Conservation (phyloP, 2,888 invertebrate species). For the Drosophila mimica region DNA sequence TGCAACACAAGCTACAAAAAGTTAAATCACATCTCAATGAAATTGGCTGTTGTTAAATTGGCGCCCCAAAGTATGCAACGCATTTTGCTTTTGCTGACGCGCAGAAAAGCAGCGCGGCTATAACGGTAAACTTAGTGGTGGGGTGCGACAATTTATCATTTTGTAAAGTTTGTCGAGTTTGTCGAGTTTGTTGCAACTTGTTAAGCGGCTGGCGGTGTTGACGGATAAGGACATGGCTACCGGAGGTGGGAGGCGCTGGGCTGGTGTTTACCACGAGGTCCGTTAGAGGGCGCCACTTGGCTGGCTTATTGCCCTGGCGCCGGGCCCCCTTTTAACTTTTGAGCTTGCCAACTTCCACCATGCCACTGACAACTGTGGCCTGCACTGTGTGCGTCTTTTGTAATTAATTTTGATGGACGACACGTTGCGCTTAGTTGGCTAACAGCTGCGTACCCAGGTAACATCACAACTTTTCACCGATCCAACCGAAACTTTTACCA, state of each 20-base stretch:
- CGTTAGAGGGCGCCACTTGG: constrained; percentile 58
- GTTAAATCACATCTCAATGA: constrained; percentile 13
- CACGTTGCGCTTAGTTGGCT: constrained; percentile 74
- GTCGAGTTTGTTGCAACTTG: constrained; percentile 65
- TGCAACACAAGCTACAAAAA: background rate
- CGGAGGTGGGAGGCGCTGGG: background rate
- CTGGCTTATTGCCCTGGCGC: constrained; percentile 67
- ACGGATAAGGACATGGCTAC: constrained; percentile 60
- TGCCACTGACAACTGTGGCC: constrained; percentile 67
- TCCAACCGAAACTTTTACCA: constrained; percentile 54
- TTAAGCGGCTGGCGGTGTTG: constrained; percentile 63
- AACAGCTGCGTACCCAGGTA: constrained; percentile 67
- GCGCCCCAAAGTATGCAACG: constrained; percentile 72
- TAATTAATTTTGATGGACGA: constrained; percentile 83
- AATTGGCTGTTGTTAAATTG: constrained; percentile 15
- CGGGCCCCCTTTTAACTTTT: constrained; percentile 81
- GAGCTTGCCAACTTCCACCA: constrained; percentile 57
- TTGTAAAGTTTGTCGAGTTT: constrained; percentile 53
- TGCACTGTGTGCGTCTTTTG: constrained; percentile 70
- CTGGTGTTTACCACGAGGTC: constrained; percentile 24
- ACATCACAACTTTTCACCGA: constrained; percentile 60
- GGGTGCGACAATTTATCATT: constrained; percentile 65
- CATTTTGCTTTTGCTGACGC: constrained; percentile 45
- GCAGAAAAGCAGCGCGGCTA: constrained; percentile 5
- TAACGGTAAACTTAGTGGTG: background rate